Evolutionary conservation across 2,888 invertebrate species (phyloP).

Genomic region (Chouioia cunea): DNA sequence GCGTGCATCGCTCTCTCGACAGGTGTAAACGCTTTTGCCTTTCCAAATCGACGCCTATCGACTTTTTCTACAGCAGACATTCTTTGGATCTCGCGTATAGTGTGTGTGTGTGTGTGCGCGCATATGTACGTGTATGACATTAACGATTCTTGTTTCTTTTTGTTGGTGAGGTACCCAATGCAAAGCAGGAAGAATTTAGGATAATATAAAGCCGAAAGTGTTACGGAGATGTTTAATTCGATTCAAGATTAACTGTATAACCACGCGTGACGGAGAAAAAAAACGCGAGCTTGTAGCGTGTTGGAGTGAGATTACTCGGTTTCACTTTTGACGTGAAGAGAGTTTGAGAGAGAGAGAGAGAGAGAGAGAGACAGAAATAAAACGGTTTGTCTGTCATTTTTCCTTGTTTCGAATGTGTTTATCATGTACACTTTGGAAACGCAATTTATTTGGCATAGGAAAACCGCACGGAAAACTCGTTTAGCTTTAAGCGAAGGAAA

Average conservation of each 20-base stretch:
- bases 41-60: constrained; percentile 27
- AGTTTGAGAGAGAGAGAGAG: neutral
- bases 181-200: neutral
- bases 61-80: neutral
- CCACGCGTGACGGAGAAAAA: neutral
- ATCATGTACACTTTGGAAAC: no score
- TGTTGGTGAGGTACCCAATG: neutral
- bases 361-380: neutral
- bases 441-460: no score
- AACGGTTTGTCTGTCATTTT: neutral
- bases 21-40: constrained; percentile 41
- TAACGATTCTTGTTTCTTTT: neutral
- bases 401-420: no score
- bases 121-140: neutral
- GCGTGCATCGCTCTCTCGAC: constrained; percentile 18
- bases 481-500: no score
- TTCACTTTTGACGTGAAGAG: constrained; percentile 4
- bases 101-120: neutral
- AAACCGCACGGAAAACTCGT: no score
- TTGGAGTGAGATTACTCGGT: constrained; percentile 1
- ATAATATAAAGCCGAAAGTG: constrained; percentile 13
- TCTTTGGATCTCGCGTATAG: no score
- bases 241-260: no score
- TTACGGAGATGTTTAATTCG: constrained; percentile 1
- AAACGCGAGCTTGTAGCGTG: neutral